Conservation (phyloP, 2,797 vertebrate genomes). For the Cynopterus sphinx region DNA sequence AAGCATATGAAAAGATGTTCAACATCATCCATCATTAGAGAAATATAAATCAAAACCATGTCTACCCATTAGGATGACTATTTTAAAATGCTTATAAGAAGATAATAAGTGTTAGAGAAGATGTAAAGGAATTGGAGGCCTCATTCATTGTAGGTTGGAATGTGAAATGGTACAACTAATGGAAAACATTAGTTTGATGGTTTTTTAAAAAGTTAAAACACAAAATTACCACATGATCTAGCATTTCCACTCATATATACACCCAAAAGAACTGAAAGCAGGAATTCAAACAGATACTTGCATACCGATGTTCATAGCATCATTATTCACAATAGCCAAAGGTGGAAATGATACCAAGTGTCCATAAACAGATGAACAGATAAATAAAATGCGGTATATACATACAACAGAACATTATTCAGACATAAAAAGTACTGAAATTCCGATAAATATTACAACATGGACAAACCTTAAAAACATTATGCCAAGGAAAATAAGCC, state of each 20-base stretch:
- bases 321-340: neutral
- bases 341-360: neutral
- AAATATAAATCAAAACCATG: slow-evolving; percentile 16
- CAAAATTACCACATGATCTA: neutral
- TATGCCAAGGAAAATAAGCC: neutral
- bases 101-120: neutral
- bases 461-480: slow-evolving; percentile 18
- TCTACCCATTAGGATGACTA: neutral
- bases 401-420: neutral
- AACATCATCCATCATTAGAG: neutral
- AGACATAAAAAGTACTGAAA: neutral
- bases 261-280: neutral
- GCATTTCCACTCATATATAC: neutral
- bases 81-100: neutral
- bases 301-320: neutral
- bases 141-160: neutral
- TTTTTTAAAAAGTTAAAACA: slow-evolving; percentile 50
- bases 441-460: neutral
- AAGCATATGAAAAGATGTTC: slow-evolving; percentile 41
- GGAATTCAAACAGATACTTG: neutral
- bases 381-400: neutral
- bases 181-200: neutral
- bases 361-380: neutral
- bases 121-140: neutral
- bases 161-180: neutral